phyloP scores from a whole-genome alignment of 2,797 vertebrate genomes.

The Xenops minutus region DNA sequence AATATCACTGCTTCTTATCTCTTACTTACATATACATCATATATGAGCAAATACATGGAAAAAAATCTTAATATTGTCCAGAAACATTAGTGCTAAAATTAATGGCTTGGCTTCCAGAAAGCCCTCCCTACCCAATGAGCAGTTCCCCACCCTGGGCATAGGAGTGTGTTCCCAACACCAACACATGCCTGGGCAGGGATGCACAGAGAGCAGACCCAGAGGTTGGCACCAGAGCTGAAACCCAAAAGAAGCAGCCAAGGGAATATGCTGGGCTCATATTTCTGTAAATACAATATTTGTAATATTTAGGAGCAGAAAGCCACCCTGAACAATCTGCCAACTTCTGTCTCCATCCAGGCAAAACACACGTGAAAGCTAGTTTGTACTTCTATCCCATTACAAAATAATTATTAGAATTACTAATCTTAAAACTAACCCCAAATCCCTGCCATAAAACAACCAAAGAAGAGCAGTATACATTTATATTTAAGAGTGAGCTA shows the following conservation, averaged over 20 bases:
- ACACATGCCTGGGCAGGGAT: background rate
- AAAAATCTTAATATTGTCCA: background rate
- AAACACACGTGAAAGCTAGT: background rate
- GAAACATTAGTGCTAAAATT: background rate
- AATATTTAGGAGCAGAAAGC: background rate
- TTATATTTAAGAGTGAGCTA: background rate
- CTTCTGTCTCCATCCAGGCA: background rate
- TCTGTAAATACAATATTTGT: background rate
- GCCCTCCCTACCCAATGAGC: background rate
- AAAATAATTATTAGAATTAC: background rate
- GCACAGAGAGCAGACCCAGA: no score
- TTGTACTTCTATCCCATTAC: background rate
- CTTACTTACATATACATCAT: fast-evolving
- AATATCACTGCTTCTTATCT: background rate
- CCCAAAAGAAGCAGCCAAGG: background rate
- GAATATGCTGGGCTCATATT: background rate
- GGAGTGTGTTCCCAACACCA: background rate
- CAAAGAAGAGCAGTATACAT: background rate
- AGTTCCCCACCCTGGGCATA: fast-evolving
- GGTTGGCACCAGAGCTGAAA: background rate
- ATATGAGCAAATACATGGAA: background rate
- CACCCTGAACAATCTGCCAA: background rate
- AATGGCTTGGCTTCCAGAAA: background rate
- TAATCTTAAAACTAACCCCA: background rate
- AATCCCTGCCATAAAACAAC: background rate